These are phyloP conservation scores for Alloscopus bannaensis DNA, from an alignment of 2,888 invertebrate genomes.

Conservation along the genomic window DNA sequence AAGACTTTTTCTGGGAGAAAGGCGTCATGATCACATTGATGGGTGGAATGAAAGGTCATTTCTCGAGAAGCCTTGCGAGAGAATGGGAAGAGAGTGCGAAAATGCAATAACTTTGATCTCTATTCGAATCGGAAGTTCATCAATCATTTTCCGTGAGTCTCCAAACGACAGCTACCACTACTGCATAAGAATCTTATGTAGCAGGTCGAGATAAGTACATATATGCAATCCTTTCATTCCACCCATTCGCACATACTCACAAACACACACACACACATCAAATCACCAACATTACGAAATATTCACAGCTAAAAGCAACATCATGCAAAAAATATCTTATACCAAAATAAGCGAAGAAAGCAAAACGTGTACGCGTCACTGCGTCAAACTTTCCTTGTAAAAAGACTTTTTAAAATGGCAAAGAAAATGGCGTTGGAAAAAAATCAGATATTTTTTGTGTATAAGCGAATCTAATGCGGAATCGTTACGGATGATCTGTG, in stretches of 20 bases:
- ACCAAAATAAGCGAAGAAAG: not conserved
- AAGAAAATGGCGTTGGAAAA: constrained; percentile 2
- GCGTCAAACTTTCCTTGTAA: not conserved
- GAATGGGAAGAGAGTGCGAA: constrained; percentile 58
- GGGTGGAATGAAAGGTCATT: constrained; percentile 13
- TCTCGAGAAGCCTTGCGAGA: constrained; percentile 31
- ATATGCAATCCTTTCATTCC: constrained; percentile 9
- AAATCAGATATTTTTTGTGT: not conserved
- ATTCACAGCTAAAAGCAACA: not conserved
- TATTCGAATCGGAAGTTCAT: constrained; percentile 74
- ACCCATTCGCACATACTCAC: not conserved
- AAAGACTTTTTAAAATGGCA: constrained; percentile 2
- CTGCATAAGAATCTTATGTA: constrained; percentile 2
- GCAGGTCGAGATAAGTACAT: too few species aligned
- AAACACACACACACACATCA: not conserved
- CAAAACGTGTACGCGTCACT: not conserved
- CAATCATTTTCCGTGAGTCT: constrained; percentile 70
- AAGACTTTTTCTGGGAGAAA: not conserved
- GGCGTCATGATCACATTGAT: constrained; percentile 41
- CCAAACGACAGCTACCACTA: constrained; percentile 61
- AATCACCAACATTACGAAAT: not conserved
- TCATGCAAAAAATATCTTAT: constrained; percentile 8
- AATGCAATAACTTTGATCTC: constrained; percentile 73
- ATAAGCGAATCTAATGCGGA: not conserved
- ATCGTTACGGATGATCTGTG: constrained; percentile 6